Percentiles rank a stretch among this genome's conserved stretches.
These are phyloP conservation scores for Aurelia coerulea DNA, from an alignment of 30 jellyfish, hydroid and myxozoan species.

Conservation along the genomic window DNA sequence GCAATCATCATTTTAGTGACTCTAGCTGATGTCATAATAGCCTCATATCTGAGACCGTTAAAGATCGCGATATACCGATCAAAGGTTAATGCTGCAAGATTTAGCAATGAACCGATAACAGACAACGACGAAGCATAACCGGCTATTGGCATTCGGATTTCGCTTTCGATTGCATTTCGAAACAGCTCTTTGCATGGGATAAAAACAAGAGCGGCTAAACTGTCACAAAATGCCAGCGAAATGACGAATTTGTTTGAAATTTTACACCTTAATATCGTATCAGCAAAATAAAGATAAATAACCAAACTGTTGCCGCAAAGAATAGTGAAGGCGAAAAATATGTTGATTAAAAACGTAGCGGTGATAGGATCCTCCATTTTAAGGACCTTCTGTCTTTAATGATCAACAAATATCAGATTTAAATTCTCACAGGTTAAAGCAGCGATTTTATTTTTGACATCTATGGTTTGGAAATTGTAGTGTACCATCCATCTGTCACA, in stretches of 20 bases:
- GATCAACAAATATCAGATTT: too few species aligned
- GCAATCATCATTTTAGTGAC: constrained; percentile 21
- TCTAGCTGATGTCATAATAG: constrained; percentile 31
- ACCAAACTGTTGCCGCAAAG: constrained; percentile 59
- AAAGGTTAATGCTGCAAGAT: constrained; percentile 63
- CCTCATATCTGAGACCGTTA: constrained; percentile 51
- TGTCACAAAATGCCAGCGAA: constrained; percentile 62
- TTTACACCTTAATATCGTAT: constrained; percentile 26
- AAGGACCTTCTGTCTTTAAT: not conserved
- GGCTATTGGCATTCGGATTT: constrained; percentile 18
- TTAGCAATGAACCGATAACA: constrained; percentile 55
- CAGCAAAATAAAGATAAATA: constrained; percentile 50
- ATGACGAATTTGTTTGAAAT: constrained; percentile 54
- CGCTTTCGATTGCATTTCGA: constrained; percentile 29
- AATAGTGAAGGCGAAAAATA: constrained; percentile 20
- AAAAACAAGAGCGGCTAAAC: constrained; percentile 50
- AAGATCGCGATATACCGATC: constrained; percentile 68
- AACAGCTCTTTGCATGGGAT: constrained; percentile 66
- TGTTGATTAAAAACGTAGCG: not conserved
- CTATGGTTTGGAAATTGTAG: too few species aligned
- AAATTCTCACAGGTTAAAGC: too few species aligned
- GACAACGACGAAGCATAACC: constrained; percentile 65
- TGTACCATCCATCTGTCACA: too few species aligned
- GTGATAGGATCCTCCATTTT: constrained; percentile 31
- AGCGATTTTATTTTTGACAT: too few species aligned